These are phyloP conservation scores for Myotis yumanensis DNA, from an alignment of 2,113 vertebrate genomes.

Conservation along the genomic window DNA sequence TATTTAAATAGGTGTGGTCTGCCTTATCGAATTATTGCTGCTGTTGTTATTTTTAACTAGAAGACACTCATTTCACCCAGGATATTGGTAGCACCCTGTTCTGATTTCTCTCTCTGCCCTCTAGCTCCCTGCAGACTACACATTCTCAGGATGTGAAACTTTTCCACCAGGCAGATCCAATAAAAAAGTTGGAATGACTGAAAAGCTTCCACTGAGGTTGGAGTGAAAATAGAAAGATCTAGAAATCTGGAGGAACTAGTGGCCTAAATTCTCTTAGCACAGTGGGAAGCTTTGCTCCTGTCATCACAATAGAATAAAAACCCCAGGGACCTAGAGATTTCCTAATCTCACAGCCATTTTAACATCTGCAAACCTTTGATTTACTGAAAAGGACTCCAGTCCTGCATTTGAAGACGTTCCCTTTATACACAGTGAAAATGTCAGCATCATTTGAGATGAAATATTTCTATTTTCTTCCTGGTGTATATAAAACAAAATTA, in stretches of 20 bases:
- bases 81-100: neutral
- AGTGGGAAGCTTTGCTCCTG: neutral
- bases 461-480: neutral
- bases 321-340: neutral
- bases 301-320: neutral
- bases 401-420: neutral
- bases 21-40: neutral
- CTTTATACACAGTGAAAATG: neutral
- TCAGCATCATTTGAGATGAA: neutral
- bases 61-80: rapidly evolving
- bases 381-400: neutral
- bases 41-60: neutral
- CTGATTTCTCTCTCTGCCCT: neutral
- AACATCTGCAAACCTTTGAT: neutral
- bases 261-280: neutral
- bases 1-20: neutral
- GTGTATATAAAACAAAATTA: slow-evolving; percentile 38
- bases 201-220: neutral
- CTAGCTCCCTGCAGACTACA: neutral
- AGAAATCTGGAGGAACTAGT: neutral
- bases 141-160: neutral
- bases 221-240: neutral
- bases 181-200: neutral
- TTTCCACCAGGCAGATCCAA: neutral
- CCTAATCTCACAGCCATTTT: neutral